phyloP scores from a whole-genome alignment of 2,797 vertebrate genomes.

The Sphaeramia orbicularis region DNA sequence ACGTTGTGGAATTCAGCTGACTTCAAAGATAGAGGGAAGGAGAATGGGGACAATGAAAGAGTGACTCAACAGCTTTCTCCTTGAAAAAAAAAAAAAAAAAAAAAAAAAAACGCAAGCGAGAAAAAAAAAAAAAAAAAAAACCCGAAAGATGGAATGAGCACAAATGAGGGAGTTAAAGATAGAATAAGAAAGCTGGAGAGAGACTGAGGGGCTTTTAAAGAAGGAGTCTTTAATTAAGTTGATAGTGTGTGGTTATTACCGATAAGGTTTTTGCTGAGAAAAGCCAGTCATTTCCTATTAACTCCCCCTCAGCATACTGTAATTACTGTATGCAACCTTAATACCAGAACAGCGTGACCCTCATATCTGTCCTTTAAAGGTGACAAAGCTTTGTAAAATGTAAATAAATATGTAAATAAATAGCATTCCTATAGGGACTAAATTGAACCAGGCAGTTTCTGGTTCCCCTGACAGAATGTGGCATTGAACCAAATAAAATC shows the following conservation, averaged over 20 bases:
- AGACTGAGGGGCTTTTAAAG: slow-evolving; percentile 60
- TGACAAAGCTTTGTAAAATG: slow-evolving; percentile 6
- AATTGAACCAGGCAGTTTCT: neutral
- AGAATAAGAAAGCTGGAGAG: slow-evolving; percentile 33
- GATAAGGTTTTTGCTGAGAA: slow-evolving; percentile 71
- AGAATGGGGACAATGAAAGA: slow-evolving; percentile 44
- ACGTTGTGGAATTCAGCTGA: slow-evolving; percentile 47
- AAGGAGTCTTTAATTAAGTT: slow-evolving; percentile 72
- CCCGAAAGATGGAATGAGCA: slow-evolving; percentile 29
- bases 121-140: slow-evolving; percentile 13
- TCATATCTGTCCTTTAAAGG: slow-evolving; percentile 28
- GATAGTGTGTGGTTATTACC: slow-evolving; percentile 72
- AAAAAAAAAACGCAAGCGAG: slow-evolving; percentile 2
- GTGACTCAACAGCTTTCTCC: slow-evolving; percentile 67
- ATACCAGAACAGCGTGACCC: slow-evolving; percentile 29
- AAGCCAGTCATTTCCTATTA: slow-evolving; percentile 53
- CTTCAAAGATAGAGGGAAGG: slow-evolving; percentile 51
- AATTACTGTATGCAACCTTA: slow-evolving; percentile 65
- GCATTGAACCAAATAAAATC: neutral
- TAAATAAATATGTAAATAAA: slow-evolving; percentile 11
- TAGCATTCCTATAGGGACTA: neutral
- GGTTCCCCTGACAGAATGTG: neutral
- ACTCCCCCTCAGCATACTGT: slow-evolving; percentile 43
- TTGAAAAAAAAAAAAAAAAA: slow-evolving; percentile 31
- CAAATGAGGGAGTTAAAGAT: slow-evolving; percentile 48